Base-by-base conservation (phyloP, 1,140 invertebrate genomes). In the Micrasema longulum region DNA sequence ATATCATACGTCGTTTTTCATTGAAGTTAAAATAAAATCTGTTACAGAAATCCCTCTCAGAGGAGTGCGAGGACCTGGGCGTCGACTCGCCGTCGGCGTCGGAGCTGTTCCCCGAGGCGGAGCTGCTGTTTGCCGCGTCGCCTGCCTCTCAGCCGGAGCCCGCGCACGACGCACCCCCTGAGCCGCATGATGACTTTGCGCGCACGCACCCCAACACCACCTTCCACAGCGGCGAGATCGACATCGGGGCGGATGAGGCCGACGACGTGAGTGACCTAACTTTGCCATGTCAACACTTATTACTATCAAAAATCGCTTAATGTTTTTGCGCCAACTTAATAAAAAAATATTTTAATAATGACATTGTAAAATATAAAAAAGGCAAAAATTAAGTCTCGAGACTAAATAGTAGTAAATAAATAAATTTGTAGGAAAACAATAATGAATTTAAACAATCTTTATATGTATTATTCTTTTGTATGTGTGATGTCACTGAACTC, bases 41-140 rank as follows among this genome's bases (percentile, higher is more conserved):
- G 47, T 77, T 87, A 1, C 88, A 92, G 81, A 92, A 92, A 79
- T 91, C 90, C 35, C 78, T 92, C 5, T 91, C 90, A 0, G 91
- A 92, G 77, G 91, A 93, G 77, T 92, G 91, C 78, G 91, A 92
- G 76, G 91, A 92, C 78, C 80, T 92, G 1, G 91, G 91, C 11
- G 91, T 93, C 9, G 91, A 92, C 72, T 91, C 91, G 41, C 91
- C 91, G 0, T 92, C 90, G 47, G 90, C 91, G 0, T 91, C 90
- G 68, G 92, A 93, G 76, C 80, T 92, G 23, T 92, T 92, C 79
- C 92, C 92, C 1, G 91, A 92, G 73, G 91, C 91, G 0, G 91
- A 92, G 77, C 77, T 92, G 31, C 78, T 92, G 16, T 91, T 92
- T 74, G 89, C 82, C 0, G 77, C 80, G 4, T 85, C 84, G 0